Evolutionary conservation across 2,113 vertebrate species (phyloP), one percentile per base, ranked within the genome.

Genomic region (Cichladusa arquata): DNA sequence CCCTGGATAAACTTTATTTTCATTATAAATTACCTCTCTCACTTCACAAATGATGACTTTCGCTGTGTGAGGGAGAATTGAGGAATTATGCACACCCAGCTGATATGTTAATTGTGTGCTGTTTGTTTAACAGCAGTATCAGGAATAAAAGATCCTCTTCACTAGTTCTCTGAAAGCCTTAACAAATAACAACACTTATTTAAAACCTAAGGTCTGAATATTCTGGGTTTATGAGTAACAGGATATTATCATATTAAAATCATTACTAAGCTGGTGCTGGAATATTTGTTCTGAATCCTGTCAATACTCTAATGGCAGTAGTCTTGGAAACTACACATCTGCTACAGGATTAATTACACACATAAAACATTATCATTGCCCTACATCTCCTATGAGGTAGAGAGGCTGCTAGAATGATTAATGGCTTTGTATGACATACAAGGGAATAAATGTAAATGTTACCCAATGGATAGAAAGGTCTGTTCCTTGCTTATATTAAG

Each of bases 331-430:
- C 96, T 93, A 94, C 96, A 92, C 97, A 97, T 98, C 97, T 98
- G 98, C 94, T 86, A 81, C 87, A 93, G 94, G 96, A 98, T 98
- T 98, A 98, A 98, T 98, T 98, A 97, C 94, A 97, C 87, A 94
- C 96, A 97, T 98, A 97, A 98, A 98, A 97, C 96, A 97, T 97
- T 97, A 98, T 97, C 97, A 97, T 98, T 97, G 98, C 90, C 94
- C 78, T 93, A 96, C 90, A 95, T 98, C 94, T 98, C 96, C 93
- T 96, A 16, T 91, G 97, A 97, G 96, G 88, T 97, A 97, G 81
- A 92, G 91, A 81, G 56, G 33, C 95, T 96, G 96, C 96, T 94
- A 28, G 81, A 94, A 97, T 98, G 97, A 98, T 96, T 96, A 96
- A 98, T 97, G 89, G 64, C 72, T 88, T 81, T 84, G 29, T 96